A percentile compares a stretch with the other conserved stretches of the same genome.
phyloP scores from a whole-genome alignment of 2,888 invertebrate genomes.

The Mesochorus sp. region DNA sequence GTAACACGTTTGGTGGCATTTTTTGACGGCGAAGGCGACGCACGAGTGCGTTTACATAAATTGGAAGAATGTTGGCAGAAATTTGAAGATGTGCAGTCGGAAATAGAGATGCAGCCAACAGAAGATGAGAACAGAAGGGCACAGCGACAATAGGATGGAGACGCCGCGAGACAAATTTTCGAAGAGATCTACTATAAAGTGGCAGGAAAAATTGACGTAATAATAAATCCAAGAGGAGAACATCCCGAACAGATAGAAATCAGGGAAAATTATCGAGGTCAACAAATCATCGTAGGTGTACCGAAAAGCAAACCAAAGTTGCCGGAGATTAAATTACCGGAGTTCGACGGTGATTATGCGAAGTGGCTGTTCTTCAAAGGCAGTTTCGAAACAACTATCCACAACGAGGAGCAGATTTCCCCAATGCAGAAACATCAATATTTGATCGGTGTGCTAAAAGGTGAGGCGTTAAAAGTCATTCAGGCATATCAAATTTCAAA shows the following conservation, averaged over 20 bases:
- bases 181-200: constrained; percentile 20
- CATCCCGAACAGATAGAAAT: background rate
- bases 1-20: too few species aligned
- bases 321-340: constrained; percentile 25
- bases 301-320: constrained; percentile 24
- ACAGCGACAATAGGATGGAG: constrained; percentile 5
- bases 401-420: constrained; percentile 13
- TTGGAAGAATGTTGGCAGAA: constrained; percentile 17
- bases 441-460: constrained; percentile 31
- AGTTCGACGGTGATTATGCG: constrained; percentile 40
- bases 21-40: too few species aligned
- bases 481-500: constrained; percentile 34
- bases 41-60: constrained; percentile 7
- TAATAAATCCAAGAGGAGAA: constrained; percentile 29
- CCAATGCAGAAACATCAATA: constrained; percentile 54
- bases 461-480: constrained; percentile 36
- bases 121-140: background rate
- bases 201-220: constrained; percentile 25
- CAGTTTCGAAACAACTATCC: constrained; percentile 47
- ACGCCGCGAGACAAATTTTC: constrained; percentile 25
- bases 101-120: too few species aligned
- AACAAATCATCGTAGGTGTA: background rate
- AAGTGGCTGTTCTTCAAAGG: constrained; percentile 50
- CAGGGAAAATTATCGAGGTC: background rate
- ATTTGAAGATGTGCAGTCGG: constrained; percentile 31